phyloP scores from a whole-genome alignment of 2,797 vertebrate species.

The Phoeniculus purpureus region DNA sequence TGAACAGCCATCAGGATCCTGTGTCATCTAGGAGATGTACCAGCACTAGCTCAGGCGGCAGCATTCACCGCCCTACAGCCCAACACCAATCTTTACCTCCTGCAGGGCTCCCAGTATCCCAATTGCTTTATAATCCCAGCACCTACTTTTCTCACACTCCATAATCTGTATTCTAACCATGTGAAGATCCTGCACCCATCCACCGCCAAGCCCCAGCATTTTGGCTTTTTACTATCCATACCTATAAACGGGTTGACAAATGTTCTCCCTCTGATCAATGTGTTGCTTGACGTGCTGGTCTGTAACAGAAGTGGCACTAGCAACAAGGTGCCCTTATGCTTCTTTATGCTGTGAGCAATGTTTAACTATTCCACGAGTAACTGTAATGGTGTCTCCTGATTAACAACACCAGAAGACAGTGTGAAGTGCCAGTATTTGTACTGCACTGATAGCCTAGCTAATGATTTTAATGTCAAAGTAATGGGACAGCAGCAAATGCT shows the following conservation, averaged over 20 bases:
- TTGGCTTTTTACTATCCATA: background rate
- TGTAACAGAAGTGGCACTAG: background rate
- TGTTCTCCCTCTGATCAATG: background rate
- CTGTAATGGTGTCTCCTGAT: background rate
- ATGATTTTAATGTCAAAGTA: background rate
- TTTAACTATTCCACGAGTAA: background rate
- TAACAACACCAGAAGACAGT: background rate
- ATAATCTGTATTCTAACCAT: background rate
- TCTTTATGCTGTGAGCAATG: background rate
- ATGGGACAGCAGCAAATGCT: background rate
- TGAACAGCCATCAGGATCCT: background rate
- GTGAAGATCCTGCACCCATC: background rate
- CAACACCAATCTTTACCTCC: background rate
- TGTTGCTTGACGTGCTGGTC: background rate
- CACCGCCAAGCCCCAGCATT: background rate
- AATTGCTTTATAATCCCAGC: background rate
- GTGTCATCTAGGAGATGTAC: background rate
- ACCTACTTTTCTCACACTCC: background rate
- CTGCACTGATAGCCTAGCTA: background rate
- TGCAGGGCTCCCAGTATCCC: background rate
- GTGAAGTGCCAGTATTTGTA: background rate
- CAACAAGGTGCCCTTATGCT: background rate
- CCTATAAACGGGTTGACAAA: background rate
- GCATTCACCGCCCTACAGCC: rapidly evolving
- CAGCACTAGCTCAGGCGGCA: background rate